Evolutionary conservation across 2,888 invertebrate genomes (phyloP), one percentile per base, ranked within the genome.

Genomic region (Malthinus seriepunctatus): DNA sequence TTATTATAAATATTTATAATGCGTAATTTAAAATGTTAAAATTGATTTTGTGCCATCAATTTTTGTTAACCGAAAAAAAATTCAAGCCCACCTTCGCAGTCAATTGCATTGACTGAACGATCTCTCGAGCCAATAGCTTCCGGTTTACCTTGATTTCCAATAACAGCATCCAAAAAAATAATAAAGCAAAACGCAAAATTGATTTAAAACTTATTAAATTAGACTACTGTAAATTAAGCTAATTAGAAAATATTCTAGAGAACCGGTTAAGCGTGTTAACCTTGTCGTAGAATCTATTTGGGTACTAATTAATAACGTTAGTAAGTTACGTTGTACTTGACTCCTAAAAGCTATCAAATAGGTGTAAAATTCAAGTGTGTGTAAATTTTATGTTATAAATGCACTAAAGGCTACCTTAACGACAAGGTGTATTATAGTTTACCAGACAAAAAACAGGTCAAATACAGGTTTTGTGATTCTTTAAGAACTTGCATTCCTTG

Each of bases 391-490:
- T 42, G 39, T 8, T 35, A 49, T 34, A 37, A 10, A 55, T 39
- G 39, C 42, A 55, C 48, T 55, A 55, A 55, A 48, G 23, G 48
- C 48, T 35, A 48, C 15, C 35, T 39, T 51, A 45, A 23, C 51
- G 46, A 47, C 51, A 48, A 45, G 57, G 34, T 23, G 23, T 23
- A 23, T 23, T 51, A 47, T 47, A 38, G 45, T 37, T 23, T 32
- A 44, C 42, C 53, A 57, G 48, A 11, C 33, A 34, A 48, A 53
- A 57, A 58, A 53, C 46, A 53, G 49, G 50, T 49, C 45, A 59
- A 50, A 50, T 59, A 56, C 60, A 46, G 56, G 60, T 56, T 60
- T 48, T 53, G 56, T 53, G 49, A 56, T 55, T 51, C 51, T 52
- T 48, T 52, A 44, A 50, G 23, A 23, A 45, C 32, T 56, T 61